Evolutionary conservation across 2,113 vertebrate species (phyloP).

Genomic region (Forbesichthys papilliferus): DNA sequence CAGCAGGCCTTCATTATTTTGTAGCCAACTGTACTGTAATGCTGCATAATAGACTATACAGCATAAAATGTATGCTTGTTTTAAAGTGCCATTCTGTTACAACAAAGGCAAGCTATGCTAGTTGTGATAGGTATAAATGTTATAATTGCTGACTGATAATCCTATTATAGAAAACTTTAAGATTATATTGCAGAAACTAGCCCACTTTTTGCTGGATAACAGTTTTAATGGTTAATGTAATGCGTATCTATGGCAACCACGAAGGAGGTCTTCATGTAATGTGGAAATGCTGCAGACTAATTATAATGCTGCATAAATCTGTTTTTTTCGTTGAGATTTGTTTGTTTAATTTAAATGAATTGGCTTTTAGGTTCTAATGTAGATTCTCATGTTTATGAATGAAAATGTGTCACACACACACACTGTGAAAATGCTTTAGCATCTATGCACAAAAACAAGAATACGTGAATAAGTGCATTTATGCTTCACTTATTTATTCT

Average conservation of each 20-base stretch:
- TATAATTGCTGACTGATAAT: slow-evolving; percentile 10
- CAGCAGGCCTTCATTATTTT: neutral
- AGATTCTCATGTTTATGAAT: slow-evolving; percentile 52
- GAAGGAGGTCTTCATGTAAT: neutral
- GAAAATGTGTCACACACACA: slow-evolving; percentile 21
- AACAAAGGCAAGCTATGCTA: neutral
- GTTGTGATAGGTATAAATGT: neutral
- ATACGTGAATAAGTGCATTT: no score
- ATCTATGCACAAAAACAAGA: slow-evolving; percentile 45
- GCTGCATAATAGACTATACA: neutral
- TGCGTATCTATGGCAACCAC: slow-evolving; percentile 48
- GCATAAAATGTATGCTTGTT: neutral
- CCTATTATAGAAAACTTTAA: neutral
- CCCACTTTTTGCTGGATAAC: slow-evolving; percentile 11
- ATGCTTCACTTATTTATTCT: no score
- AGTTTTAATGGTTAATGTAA: slow-evolving; percentile 14
- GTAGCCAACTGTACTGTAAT: neutral
- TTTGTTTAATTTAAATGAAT: slow-evolving; percentile 32
- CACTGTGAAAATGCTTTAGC: slow-evolving; percentile 23
- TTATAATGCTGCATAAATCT: slow-evolving; percentile 19
- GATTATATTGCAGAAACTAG: slow-evolving; percentile 2
- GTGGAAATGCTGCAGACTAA: slow-evolving; percentile 36
- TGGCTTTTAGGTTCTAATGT: neutral
- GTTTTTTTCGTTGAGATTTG: slow-evolving; percentile 36
- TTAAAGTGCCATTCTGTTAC: slow-evolving; percentile 3